Base-by-base conservation (phyloP, 2,888 invertebrate species). In the Acutogordius australiensis region DNA sequence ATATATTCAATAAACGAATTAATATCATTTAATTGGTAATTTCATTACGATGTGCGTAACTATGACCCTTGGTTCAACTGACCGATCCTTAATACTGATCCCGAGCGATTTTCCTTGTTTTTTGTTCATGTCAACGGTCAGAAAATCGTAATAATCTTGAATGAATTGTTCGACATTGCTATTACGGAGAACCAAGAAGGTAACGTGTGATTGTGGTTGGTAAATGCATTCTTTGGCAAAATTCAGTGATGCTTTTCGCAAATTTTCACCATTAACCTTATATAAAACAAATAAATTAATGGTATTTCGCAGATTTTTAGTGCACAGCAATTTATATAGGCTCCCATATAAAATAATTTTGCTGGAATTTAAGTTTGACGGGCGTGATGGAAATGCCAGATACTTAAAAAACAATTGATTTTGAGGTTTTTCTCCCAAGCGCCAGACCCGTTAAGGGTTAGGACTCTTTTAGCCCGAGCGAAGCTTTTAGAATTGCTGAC, bases 191-290 rank as follows among this genome's bases (percentile, higher is more conserved):
- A 51, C 26, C 4, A 51, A 26, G 18, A 51, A 23, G 8, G 51
- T 51, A 4, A 51, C 13, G 23, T 51, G 51, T 4, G 51, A n/a
- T 23, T 51, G 51, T n/a, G 51, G 51, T 23, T 51, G 51, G 23
- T 51, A 51, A 4, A 51, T 51, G 23, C 23, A 51, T n/a, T 51
- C 51, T 26, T 51, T 51, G 18, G 51, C 51, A 23, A 51, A n/a
- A 21, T 51, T 23, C 23, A 51, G 26, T 4, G n/a, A 4, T n/a
- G 51, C 4, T 51, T 51, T 51, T 26, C 51, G 13, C 26, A 51
- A 51, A 51, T 51, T 51, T 23, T 51, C 51, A 23, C 51, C 51
- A 51, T 51, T 51, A 8, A 51, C 51, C 51, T 51, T 8, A 51
- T n/a, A 51, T 37, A n/a, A n/a, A n/a, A n/a, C n/a, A n/a, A n/a